Base-by-base conservation (phyloP, 2,888 invertebrate genomes). In the Craniophora ligustri region DNA sequence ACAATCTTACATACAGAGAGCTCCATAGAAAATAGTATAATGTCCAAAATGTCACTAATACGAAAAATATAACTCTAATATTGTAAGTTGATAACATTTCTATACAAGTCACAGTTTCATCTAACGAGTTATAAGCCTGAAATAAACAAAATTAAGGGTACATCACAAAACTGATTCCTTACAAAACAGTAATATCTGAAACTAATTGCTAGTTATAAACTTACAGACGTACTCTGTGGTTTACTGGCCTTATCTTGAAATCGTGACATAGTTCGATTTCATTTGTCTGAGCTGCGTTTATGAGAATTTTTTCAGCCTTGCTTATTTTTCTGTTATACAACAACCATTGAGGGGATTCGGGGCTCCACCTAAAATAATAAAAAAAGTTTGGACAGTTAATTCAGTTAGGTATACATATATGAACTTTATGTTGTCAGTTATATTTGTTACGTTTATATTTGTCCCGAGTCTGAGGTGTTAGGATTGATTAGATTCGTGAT, bases 281-380 rank as follows among this genome's bases (percentile, higher is more conserved):
- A 55, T 92, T 92, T 41, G 64, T 82, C 54, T 78, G 75, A 1
- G 90, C 90, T 6, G 91, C 92, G 14, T 75, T 67, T n/a, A 67
- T 61, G n/a, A 93, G 60, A 34, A 84, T 61, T 34, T 77, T 78
- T 74, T 93, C 93, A 10, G 93, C 91, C 45, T 67, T 41, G 2
- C 49, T 15, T 56, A 89, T 87, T 74, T 85, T 87, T 53, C 87
- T 84, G 45, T 88, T 91, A 55, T 75, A 86, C 15, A 93, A 55
- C 35, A 92, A 73, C 93, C 92, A 93, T 39, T 89, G 91, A 2
- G 93, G 92, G n/a, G 92, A 92, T 75, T 93, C 91, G 8, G 91
- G 88, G 44, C 77, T 74, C 88, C 88, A 90, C 61, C 92, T 91
- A 59, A 36, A 75, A 79, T 36, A 15, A 14, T n/a, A n/a, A 15